Conservation (phyloP, 2,888 invertebrate genomes). For the Watsonalla binaria region DNA sequence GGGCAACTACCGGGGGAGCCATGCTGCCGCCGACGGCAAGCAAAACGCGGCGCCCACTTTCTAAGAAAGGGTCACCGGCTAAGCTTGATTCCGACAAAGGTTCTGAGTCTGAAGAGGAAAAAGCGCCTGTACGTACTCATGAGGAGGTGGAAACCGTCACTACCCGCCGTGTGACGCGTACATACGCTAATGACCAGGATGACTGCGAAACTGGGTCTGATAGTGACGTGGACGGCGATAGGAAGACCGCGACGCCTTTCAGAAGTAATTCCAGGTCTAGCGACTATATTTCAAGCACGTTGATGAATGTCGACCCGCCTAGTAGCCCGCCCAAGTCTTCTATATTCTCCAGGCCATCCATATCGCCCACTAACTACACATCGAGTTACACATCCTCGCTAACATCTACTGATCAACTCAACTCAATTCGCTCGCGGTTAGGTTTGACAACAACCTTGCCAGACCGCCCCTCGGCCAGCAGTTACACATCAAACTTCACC, state of each 20-base stretch:
- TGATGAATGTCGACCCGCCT: slow-evolving; percentile 47
- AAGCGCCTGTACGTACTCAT: slow-evolving; percentile 58
- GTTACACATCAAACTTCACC: slow-evolving; percentile 47
- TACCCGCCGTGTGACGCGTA: slow-evolving; percentile 72
- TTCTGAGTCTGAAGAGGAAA: slow-evolving; percentile 66
- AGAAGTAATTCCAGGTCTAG: slow-evolving; percentile 62
- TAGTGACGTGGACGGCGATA: slow-evolving; percentile 80
- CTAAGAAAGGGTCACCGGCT: slow-evolving; percentile 59
- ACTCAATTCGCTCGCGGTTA: slow-evolving; percentile 78
- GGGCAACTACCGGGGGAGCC: slow-evolving; percentile 62
- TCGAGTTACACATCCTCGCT: slow-evolving; percentile 47
- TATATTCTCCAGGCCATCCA: slow-evolving; percentile 61
- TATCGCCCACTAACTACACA: slow-evolving; percentile 42
- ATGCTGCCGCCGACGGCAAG: slow-evolving; percentile 69
- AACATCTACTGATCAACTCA: slow-evolving; percentile 73
- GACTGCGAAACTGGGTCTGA: slow-evolving; percentile 85
- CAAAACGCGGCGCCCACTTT: slow-evolving; percentile 55
- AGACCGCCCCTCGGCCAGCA: slow-evolving; percentile 52
- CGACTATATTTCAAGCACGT: slow-evolving; percentile 64
- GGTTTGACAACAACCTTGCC: slow-evolving; percentile 68
- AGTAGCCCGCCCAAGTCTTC: slow-evolving; percentile 59
- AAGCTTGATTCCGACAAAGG: slow-evolving; percentile 67
- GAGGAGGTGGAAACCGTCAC: slow-evolving; percentile 74
- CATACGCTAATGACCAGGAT: slow-evolving; percentile 71
- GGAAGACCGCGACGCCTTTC: slow-evolving; percentile 54